Percentiles rank a stretch among this genome's conserved stretches.
phyloP scores from a whole-genome alignment of 2,113 vertebrate genomes.

The Mesoclemmys tuberculata region DNA sequence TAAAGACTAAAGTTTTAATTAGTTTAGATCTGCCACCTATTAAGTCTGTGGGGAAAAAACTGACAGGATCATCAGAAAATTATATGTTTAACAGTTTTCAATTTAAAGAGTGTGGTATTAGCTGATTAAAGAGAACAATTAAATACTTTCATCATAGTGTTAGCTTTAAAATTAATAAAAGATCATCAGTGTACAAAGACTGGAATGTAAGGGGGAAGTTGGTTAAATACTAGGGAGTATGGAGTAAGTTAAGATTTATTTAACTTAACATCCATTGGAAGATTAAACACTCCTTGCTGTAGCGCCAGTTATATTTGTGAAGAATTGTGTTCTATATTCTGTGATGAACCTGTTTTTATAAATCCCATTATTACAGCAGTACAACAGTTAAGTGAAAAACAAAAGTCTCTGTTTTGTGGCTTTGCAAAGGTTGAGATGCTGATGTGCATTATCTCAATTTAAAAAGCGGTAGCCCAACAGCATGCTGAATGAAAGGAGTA shows the following conservation, averaged over 20 bases:
- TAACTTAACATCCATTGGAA: not conserved
- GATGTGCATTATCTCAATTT: accelerated
- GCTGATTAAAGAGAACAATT: accelerated
- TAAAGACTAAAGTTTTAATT: not conserved
- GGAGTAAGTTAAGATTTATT: too few relatives aligned
- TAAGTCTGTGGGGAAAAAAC: not conserved
- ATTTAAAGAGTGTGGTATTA: not conserved
- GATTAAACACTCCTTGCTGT: accelerated
- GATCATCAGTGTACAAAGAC: not conserved
- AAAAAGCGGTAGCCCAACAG: not conserved
- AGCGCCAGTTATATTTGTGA: accelerated
- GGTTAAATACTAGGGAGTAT: too few relatives aligned
- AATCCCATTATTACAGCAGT: not conserved
- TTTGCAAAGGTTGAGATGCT: accelerated
- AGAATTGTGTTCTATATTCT: not conserved
- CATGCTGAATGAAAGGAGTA: accelerated
- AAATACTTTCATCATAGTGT: accelerated
- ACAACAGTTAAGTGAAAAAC: not conserved
- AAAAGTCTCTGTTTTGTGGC: not conserved
- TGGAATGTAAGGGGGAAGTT: not conserved
- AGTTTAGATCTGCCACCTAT: not conserved
- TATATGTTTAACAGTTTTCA: not conserved
- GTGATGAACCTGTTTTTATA: not conserved
- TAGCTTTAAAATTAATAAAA: not conserved
- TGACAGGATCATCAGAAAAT: not conserved